These are phyloP conservation scores for Pangasianodon gigas DNA, from an alignment of 2,113 vertebrate genomes.

Conservation along the genomic window DNA sequence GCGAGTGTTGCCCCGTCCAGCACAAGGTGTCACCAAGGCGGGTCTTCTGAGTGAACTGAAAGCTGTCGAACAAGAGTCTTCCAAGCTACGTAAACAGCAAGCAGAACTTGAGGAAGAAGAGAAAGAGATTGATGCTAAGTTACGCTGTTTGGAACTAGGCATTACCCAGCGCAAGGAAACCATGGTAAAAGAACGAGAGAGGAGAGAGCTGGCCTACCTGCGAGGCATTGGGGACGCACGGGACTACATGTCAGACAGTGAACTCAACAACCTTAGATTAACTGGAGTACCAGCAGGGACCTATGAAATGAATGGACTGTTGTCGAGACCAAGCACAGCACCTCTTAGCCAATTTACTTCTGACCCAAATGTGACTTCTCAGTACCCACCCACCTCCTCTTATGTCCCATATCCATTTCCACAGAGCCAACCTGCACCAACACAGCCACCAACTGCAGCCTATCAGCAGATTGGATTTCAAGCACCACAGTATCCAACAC, in stretches of 20 bases:
- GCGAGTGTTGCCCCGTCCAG: conserved; percentile 76
- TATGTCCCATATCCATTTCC: conserved; percentile 83
- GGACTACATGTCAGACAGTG: conserved; percentile 95
- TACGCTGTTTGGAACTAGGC: conserved; percentile 93
- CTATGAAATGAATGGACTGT: conserved; percentile 76
- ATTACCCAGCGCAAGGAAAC: conserved; percentile 96
- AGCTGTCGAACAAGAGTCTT: conserved; percentile 95
- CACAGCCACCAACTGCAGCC: conserved; percentile 71
- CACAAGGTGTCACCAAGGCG: conserved; percentile 85
- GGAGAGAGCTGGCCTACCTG: conserved; percentile 85
- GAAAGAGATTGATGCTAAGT: conserved; percentile 97
- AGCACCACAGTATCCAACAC: conserved; percentile 79
- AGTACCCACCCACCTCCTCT: conserved; percentile 77
- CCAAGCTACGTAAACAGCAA: conserved; percentile 96
- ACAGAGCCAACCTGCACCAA: conserved; percentile 71
- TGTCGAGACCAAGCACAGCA: conserved; percentile 75
- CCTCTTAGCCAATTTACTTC: conserved; percentile 81
- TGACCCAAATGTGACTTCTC: conserved; percentile 75
- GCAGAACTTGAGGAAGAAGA: conserved; percentile 97
- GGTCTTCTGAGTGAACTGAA: conserved; percentile 91
- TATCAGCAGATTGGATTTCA: conserved; percentile 87
- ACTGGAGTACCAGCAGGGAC: conserved; percentile 71
- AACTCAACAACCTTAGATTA: conserved; percentile 89
- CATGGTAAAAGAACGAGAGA: conserved; percentile 86
- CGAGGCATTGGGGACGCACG: conserved; percentile 86